These are phyloP conservation scores for Neoitamus cyanurus DNA, from an alignment of 2,888 invertebrate genomes.

Conservation along the genomic window DNA sequence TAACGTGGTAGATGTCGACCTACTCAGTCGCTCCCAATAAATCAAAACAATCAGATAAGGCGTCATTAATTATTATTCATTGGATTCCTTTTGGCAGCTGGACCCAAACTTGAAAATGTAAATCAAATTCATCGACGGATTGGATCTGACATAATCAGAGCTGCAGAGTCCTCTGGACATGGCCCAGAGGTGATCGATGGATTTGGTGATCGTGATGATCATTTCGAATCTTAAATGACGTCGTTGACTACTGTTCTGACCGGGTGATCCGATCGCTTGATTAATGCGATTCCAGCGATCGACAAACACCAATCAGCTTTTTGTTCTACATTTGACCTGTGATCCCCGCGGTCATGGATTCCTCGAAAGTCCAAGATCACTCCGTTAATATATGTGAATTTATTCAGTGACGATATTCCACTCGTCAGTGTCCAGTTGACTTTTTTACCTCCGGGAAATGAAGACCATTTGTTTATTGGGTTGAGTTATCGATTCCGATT, in stretches of 20 bases:
- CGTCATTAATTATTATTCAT: conserved; percentile 37
- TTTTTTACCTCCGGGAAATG: conserved; percentile 48
- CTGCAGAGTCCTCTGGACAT: neutral
- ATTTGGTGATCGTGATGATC: conserved; percentile 5
- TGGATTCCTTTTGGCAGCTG: conserved; percentile 18
- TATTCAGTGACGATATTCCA: conserved; percentile 64
- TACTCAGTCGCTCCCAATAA: neutral
- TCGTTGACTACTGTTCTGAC: conserved; percentile 28
- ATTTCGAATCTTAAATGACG: neutral
- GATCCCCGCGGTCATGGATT: conserved; percentile 6
- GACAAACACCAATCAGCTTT: conserved; percentile 6
- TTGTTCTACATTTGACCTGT: conserved; percentile 45
- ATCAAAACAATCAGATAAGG: neutral
- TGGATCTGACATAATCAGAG: conserved; percentile 24
- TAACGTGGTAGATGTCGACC: neutral
- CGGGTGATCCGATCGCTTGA: conserved; percentile 10
- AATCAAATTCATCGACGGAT: conserved; percentile 2
- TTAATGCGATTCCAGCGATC: neutral
- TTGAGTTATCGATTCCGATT: neutral
- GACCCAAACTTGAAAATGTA: conserved; percentile 5
- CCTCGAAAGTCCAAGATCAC: conserved; percentile 46
- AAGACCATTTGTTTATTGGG: conserved; percentile 31
- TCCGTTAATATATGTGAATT: conserved; percentile 64
- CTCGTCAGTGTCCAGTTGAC: conserved; percentile 58
- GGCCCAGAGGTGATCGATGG: conserved; percentile 10